These are phyloP conservation scores for Mechanitis mazaeus DNA, from an alignment of 2,888 invertebrate genomes.

Conservation along the genomic window DNA sequence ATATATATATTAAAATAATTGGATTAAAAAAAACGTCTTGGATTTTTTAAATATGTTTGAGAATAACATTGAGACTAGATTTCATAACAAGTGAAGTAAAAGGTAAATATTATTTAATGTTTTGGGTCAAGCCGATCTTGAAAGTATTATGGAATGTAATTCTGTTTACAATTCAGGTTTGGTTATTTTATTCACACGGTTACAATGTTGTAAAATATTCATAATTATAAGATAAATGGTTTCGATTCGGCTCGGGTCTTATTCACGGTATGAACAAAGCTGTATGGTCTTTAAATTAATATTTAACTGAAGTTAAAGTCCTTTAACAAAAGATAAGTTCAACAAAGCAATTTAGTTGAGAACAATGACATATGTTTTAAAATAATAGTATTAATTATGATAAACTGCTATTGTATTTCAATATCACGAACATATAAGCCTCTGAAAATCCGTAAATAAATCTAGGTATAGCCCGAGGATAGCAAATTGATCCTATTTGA, in stretches of 20 bases:
- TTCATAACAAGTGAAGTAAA: slow-evolving; percentile 16
- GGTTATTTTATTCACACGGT: slow-evolving; percentile 1
- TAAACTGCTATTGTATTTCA: too few species aligned
- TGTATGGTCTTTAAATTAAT: background rate
- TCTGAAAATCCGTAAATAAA: background rate
- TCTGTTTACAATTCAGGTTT: background rate
- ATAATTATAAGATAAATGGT: slow-evolving; percentile 5
- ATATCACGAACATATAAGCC: background rate
- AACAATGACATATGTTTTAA: background rate
- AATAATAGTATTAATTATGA: background rate
- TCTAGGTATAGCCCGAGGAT: slow-evolving; percentile 21
- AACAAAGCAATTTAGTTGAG: background rate
- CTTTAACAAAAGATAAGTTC: background rate
- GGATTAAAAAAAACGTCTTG: too few species aligned
- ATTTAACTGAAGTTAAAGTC: background rate
- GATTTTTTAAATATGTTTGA: too few species aligned
- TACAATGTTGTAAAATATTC: background rate
- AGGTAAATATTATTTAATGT: slow-evolving; percentile 10
- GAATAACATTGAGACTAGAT: slow-evolving; percentile 14
- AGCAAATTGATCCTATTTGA: slow-evolving; percentile 30
- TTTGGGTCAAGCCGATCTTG: slow-evolving; percentile 15
- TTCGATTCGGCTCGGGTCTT: slow-evolving; percentile 1
- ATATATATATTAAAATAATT: too few species aligned
- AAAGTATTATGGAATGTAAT: slow-evolving; percentile 7
- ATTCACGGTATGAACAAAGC: slow-evolving; percentile 1